These are phyloP conservation scores for Deroplatys truncata DNA, from an alignment of 2,888 invertebrate species.

Conservation along the genomic window DNA sequence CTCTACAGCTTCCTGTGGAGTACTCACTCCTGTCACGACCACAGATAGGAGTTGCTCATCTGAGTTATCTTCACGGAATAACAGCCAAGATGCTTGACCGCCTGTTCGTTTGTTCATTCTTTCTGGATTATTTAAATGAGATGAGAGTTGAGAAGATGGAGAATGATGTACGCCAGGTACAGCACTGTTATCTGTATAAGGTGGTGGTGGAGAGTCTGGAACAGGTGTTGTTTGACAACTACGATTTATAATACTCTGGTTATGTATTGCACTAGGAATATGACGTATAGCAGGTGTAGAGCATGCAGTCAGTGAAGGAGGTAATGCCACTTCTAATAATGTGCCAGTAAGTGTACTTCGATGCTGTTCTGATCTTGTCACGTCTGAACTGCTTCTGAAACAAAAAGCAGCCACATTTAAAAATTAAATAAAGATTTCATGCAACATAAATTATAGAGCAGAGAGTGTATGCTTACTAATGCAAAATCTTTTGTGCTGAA, in stretches of 20 bases:
- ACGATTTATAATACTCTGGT: constrained; percentile 22
- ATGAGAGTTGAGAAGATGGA: background rate
- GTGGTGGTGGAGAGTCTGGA: constrained; percentile 37
- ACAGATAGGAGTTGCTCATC: background rate
- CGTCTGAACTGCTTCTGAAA: background rate
- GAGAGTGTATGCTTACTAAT: too few species aligned
- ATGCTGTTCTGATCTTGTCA: background rate
- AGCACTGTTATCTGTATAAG: constrained; percentile 32
- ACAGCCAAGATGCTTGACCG: constrained; percentile 9
- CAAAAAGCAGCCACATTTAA: background rate
- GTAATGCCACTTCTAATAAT: background rate
- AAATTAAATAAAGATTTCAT: background rate
- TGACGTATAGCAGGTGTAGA: constrained; percentile 1
- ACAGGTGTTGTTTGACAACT: constrained; percentile 34
- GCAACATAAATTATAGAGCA: background rate
- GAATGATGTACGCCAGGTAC: background rate
- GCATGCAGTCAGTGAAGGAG: background rate
- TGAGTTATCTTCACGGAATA: constrained; percentile 11
- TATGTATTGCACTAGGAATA: background rate
- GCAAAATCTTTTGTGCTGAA: too few species aligned
- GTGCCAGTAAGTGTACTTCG: background rate
- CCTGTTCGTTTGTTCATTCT: background rate
- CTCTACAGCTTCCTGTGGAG: background rate
- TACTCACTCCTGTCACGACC: background rate
- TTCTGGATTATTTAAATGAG: constrained; percentile 37